Evolutionary conservation across 2,797 vertebrate genomes (phyloP).

Genomic region (Otolemur crassicaudatus): DNA sequence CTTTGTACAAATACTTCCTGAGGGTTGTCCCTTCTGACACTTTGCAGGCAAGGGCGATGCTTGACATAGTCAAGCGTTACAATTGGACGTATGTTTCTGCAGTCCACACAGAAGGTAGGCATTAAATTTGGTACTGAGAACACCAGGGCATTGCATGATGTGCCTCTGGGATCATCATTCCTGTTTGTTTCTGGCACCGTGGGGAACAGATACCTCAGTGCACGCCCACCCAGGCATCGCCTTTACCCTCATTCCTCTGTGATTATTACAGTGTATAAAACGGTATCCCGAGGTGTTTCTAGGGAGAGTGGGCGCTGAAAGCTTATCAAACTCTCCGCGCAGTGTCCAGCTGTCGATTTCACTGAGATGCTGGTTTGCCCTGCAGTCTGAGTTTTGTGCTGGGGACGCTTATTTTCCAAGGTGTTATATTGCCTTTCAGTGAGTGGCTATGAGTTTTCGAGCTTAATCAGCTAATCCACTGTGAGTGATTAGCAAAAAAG

Average conservation of each 20-base stretch:
- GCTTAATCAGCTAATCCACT: not conserved
- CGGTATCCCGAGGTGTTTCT: not conserved
- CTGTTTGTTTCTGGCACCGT: constrained; percentile 11
- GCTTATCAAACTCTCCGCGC: not conserved
- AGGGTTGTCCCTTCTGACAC: constrained; percentile 98
- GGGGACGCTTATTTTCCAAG: not conserved
- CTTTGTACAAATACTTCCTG: constrained; percentile 98
- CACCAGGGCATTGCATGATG: constrained; percentile 28
- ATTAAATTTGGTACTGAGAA: constrained; percentile 26
- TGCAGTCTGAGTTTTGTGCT: constrained; percentile 38
- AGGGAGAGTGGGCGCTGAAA: not conserved
- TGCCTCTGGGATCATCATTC: not conserved
- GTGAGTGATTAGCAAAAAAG: not conserved
- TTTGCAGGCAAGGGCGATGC: constrained; percentile 97
- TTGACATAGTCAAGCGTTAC: constrained; percentile 98
- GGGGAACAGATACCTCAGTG: not conserved
- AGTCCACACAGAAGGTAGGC: constrained; percentile 98
- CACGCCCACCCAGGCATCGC: not conserved
- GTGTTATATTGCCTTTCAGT: not conserved
- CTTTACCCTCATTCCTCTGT: not conserved
- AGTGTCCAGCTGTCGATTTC: not conserved
- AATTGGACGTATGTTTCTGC: constrained; percentile 99
- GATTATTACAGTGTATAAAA: not conserved
- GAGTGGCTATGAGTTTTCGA: constrained; percentile 9
- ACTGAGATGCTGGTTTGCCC: not conserved